Evolutionary conservation across 2,797 vertebrate species (phyloP).

Genomic region (Sarcophilus harrisii): DNA sequence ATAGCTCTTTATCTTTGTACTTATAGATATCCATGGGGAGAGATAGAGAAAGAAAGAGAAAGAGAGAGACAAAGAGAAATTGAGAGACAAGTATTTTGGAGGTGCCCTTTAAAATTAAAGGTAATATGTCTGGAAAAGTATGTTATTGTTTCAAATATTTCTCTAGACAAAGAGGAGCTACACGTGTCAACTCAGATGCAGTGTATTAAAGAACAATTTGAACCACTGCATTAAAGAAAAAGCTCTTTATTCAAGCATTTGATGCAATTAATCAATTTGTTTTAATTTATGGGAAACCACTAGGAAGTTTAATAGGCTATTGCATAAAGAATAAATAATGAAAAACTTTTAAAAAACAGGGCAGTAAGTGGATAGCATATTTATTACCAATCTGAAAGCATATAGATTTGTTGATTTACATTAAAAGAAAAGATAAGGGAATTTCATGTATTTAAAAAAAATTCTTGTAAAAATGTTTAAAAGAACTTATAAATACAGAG

Average conservation of each 20-base stretch:
- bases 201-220: conserved; percentile 5
- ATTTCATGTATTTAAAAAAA: neutral
- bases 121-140: conserved; percentile 23
- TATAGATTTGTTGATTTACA: conserved; percentile 41
- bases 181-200: neutral
- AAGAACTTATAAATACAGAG: conserved; percentile 10
- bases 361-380: conserved; percentile 57
- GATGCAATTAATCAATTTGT: conserved; percentile 62
- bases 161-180: conserved; percentile 10
- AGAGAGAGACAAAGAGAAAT: too few species aligned
- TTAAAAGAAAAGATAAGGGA: conserved; percentile 28
- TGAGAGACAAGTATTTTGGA: neutral
- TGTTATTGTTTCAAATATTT: neutral
- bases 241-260: conserved; percentile 52
- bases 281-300: conserved; percentile 65
- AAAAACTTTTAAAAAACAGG: conserved; percentile 64
- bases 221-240: conserved; percentile 15
- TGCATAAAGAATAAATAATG: conserved; percentile 54
- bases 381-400: conserved; percentile 52
- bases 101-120: conserved; percentile 36
- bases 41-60: too few species aligned
- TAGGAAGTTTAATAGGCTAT: conserved; percentile 64
- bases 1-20: neutral
- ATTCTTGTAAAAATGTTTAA: conserved; percentile 19
- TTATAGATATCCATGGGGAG: too few species aligned